Conservation (phyloP, 2,113 vertebrate genomes). For the Zosterops japonicus region DNA sequence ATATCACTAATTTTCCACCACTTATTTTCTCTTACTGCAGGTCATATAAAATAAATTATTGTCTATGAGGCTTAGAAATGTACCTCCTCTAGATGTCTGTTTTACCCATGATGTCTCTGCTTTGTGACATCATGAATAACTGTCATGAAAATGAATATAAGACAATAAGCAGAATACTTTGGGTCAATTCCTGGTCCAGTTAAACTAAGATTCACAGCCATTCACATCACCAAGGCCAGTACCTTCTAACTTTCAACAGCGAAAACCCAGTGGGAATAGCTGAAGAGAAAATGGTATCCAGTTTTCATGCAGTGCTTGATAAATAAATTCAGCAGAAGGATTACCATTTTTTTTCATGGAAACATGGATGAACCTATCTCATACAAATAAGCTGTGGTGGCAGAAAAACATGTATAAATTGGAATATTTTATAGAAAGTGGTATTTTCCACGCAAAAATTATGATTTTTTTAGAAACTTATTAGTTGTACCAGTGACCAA, state of each 20-base stretch:
- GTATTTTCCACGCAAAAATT: neutral
- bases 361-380: neutral
- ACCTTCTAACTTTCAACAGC: neutral
- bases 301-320: neutral
- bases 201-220: neutral
- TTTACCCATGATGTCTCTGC: neutral
- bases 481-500: neutral
- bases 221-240: neutral
- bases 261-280: neutral
- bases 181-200: neutral
- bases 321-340: neutral
- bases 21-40: neutral
- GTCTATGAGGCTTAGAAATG: neutral
- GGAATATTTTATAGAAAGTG: neutral
- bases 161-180: neutral
- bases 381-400: neutral
- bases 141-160: neutral
- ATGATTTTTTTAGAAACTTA: neutral
- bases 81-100: neutral
- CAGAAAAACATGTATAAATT: neutral
- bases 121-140: neutral
- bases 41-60: neutral
- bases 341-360: neutral
- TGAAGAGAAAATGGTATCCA: neutral
- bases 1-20: neutral